A percentile compares a stretch with the other conserved stretches of the same genome.
These are phyloP conservation scores for Pentamera pediparva DNA, from an alignment of 53 echinoderm and acorn worm genomes.

Conservation along the genomic window DNA sequence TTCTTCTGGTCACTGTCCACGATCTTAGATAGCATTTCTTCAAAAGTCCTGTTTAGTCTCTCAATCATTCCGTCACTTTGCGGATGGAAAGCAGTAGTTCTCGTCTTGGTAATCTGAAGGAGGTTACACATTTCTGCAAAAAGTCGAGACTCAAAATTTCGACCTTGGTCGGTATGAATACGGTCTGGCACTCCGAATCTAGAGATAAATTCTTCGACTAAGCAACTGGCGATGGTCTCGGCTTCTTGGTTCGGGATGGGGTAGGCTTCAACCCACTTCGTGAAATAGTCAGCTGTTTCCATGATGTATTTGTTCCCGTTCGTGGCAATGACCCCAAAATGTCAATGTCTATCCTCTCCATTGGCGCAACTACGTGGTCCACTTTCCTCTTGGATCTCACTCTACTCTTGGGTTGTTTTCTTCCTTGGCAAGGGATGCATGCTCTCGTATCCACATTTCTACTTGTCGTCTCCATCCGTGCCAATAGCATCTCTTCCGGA, in stretches of 20 bases:
- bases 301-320: neutral
- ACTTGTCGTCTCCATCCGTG: neutral
- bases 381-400: neutral
- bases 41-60: conserved; percentile 32
- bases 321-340: neutral
- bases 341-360: neutral
- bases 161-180: conserved; percentile 33
- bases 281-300: neutral
- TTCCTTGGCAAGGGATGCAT: neutral
- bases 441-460: neutral
- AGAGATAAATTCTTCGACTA: conserved; percentile 23
- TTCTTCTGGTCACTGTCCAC: conserved; percentile 30
- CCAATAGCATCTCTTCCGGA: neutral
- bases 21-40: conserved; percentile 26
- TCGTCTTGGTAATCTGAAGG: conserved; percentile 28
- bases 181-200: conserved; percentile 24
- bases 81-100: conserved; percentile 40
- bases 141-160: conserved; percentile 34
- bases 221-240: neutral
- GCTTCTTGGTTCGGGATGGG: conserved; percentile 8
- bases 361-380: neutral
- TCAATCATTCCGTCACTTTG: conserved; percentile 38
- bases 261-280: conserved; percentile 8
- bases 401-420: neutral
- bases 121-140: conserved; percentile 33